A percentile compares a stretch with the other conserved stretches of the same genome.
Evolutionary conservation across 2,113 vertebrate species (phyloP).

Genomic region (Petroica traversi): DNA sequence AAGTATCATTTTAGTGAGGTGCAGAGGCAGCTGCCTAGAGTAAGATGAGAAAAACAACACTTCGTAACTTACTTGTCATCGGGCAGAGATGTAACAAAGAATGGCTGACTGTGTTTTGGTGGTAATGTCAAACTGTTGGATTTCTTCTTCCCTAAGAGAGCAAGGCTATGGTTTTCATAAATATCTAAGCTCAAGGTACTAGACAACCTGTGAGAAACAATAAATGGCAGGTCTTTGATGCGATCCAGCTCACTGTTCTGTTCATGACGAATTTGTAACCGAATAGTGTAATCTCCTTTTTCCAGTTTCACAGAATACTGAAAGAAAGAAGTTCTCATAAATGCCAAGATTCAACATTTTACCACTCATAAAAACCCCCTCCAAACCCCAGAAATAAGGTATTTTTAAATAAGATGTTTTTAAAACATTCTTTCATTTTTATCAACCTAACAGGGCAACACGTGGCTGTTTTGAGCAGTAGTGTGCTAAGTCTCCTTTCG

Average conservation of each 20-base stretch:
- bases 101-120: constrained; percentile 88
- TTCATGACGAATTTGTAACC: constrained; percentile 95
- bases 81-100: constrained; percentile 90
- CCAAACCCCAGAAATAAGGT: background rate
- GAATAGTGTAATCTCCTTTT: constrained; percentile 95
- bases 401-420: background rate
- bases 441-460: background rate
- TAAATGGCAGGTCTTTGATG: constrained; percentile 93
- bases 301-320: constrained; percentile 98
- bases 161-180: constrained; percentile 91
- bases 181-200: constrained; percentile 90
- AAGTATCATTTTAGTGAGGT: background rate
- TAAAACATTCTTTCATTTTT: background rate
- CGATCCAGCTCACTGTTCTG: constrained; percentile 93
- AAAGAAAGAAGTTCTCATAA: constrained; percentile 37
- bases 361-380: background rate
- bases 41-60: background rate
- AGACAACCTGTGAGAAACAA: constrained; percentile 93
- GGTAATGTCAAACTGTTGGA: constrained; percentile 87
- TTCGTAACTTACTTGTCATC: constrained; percentile 92
- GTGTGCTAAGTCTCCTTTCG: background rate
- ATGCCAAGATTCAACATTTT: background rate
- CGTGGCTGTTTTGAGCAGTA: background rate
- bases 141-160: constrained; percentile 95
- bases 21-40: background rate